Conservation (phyloP, 2,888 invertebrate species). For the Drosophila paranaensis region DNA sequence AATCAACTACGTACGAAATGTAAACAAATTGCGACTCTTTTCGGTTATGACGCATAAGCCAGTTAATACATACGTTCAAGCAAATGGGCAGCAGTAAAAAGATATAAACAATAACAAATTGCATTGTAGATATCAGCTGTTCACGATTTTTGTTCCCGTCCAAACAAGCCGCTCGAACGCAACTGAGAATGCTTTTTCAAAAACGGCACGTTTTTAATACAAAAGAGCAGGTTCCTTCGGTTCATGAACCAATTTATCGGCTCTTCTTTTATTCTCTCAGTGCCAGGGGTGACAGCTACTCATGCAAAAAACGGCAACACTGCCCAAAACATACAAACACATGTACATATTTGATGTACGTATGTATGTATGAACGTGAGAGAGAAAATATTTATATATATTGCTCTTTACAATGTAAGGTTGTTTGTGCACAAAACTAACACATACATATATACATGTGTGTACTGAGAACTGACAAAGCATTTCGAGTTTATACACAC, state of each 20-base stretch:
- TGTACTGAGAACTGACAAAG: slow-evolving; percentile 48
- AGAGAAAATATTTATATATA: slow-evolving; percentile 3
- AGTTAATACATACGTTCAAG: slow-evolving; percentile 25
- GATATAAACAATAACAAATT: slow-evolving; percentile 44
- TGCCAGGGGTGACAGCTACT: slow-evolving; percentile 48
- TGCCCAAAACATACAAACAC: slow-evolving; percentile 27
- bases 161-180: slow-evolving; percentile 9
- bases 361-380: slow-evolving; percentile 2
- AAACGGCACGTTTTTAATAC: slow-evolving; percentile 41
- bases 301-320: slow-evolving; percentile 44
- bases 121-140: slow-evolving; percentile 42
- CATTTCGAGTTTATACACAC: slow-evolving; percentile 48
- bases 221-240: slow-evolving; percentile 49
- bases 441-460: slow-evolving; percentile 19
- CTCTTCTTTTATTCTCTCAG: slow-evolving; percentile 41
- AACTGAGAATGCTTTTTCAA: slow-evolving; percentile 27
- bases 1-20: slow-evolving; percentile 41
- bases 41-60: slow-evolving; percentile 21
- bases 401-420: slow-evolving; percentile 30
- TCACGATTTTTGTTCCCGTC: slow-evolving; percentile 13
- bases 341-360: slow-evolving; percentile 21
- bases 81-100: slow-evolving; percentile 1
- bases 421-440: slow-evolving; percentile 27
- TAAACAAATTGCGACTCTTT: slow-evolving; percentile 47
- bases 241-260: slow-evolving; percentile 60